A percentile compares a stretch with the other conserved stretches of the same genome.
Evolutionary conservation across 1,140 invertebrate species (phyloP).

Genomic region (Procambarus virginalis): DNA sequence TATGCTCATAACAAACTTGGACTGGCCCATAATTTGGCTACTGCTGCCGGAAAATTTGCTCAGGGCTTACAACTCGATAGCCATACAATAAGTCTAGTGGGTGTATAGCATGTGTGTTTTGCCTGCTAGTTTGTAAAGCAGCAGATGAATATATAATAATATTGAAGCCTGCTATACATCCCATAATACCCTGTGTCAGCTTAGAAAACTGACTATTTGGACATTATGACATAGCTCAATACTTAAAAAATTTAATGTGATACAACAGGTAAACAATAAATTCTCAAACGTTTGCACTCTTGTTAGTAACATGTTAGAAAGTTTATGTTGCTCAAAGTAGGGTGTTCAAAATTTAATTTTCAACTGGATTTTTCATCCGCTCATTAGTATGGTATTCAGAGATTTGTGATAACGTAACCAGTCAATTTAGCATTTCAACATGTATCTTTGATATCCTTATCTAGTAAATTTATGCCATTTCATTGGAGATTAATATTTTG

Average conservation of each 20-base stretch:
- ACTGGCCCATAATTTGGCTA: background rate
- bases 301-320: constrained; percentile 10
- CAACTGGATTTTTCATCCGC: background rate
- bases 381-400: background rate
- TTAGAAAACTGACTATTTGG: background rate
- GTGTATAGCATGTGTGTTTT: background rate
- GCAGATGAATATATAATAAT: background rate
- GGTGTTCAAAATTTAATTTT: constrained; percentile 9
- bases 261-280: constrained; percentile 9
- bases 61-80: background rate
- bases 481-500: constrained; percentile 14
- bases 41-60: background rate
- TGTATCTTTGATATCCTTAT: background rate
- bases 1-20: background rate
- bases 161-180: background rate
- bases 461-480: background rate
- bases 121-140: background rate
- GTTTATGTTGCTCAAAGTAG: constrained; percentile 15
- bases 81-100: background rate
- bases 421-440: background rate
- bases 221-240: background rate
- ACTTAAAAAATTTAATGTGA: constrained; percentile 13
- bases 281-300: constrained; percentile 6
- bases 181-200: background rate
- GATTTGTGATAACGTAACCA: background rate